Evolutionary conservation across 1,140 invertebrate genomes (phyloP), one percentile per base, ranked within the genome.

Genomic region (Pararge aegeria): DNA sequence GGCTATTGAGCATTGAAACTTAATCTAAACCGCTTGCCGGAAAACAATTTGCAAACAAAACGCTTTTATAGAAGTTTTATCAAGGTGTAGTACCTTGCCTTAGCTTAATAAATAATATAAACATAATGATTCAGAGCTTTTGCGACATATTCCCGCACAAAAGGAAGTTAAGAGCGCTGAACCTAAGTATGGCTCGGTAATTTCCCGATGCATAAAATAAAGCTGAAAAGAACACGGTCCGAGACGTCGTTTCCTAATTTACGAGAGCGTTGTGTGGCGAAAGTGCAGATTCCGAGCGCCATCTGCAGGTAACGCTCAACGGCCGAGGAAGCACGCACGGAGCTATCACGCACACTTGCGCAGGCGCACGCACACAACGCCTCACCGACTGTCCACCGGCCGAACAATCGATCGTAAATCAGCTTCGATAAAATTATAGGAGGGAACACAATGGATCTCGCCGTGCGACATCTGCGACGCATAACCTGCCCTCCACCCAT

Each of bases 391-490:
- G 85, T 85, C 83, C 83, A 75, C 81, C 77, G 74, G 73, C 62
- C 78, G 78, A 89, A 89, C 86, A 89, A 89, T 89, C 81, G 86
- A 89, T 87, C 86, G 83, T 89, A 89, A 89, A 89, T 87, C 86
- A 84, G 73, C 80, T 83, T 81, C 83, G 83, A 89, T 87, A 87
- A 89, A 87, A 86, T 87, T 87, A 83, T 89, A 89, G 83, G 81
- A 89, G 84, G 84, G 75, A 84, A 85, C 83, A 85, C 83, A 89
- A 89, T 89, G 83, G 81, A 86, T 82, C 68, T 78, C 75, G 74
- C 66, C 69, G 63, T 58, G 63, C 67, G 61, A 72, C 82, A 84
- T 77, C 75, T 77, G 75, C 79, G 70, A 55, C 57, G 74, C 64
- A 87, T 79, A 78, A 76, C 72, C 70, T 68, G 63, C 82, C 72